Percentiles rank a stretch among this genome's conserved stretches.
Conservation (phyloP, 2,113 vertebrate species). For the Pygoscelis antarcticus region DNA sequence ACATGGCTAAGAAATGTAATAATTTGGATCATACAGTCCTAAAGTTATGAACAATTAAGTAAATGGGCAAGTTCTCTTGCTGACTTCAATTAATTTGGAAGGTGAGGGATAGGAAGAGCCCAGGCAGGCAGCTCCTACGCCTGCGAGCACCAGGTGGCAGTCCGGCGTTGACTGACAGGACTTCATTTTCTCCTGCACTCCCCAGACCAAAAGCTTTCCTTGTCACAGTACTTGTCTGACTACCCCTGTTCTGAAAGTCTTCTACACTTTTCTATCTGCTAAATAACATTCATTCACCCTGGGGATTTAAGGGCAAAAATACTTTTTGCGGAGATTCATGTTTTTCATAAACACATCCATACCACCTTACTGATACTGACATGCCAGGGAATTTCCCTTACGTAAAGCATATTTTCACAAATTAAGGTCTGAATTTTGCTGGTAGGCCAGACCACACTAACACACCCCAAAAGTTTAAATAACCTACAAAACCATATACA, state of each 20-base stretch:
- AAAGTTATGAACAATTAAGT: background rate
- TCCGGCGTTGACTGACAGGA: background rate
- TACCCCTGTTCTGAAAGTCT: background rate
- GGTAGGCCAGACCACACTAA: background rate
- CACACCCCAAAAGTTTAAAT: background rate
- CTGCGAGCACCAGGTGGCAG: slow-evolving; percentile 11
- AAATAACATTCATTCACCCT: background rate
- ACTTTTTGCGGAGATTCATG: background rate
- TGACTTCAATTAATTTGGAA: background rate
- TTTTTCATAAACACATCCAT: background rate
- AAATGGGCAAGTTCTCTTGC: background rate
- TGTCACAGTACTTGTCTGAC: background rate
- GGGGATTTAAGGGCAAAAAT: background rate
- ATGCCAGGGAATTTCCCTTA: background rate
- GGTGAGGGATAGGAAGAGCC: background rate
- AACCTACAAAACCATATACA: background rate
- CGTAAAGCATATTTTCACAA: background rate
- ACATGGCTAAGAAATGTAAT: background rate
- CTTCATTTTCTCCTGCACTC: background rate
- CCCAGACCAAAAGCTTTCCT: background rate
- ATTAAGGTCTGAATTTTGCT: background rate
- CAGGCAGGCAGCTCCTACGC: background rate
- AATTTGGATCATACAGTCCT: background rate
- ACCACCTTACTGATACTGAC: background rate
- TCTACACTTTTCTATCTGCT: background rate